Base-by-base conservation (phyloP, 2,888 invertebrate species). In the Pogonocherus hispidulus region DNA sequence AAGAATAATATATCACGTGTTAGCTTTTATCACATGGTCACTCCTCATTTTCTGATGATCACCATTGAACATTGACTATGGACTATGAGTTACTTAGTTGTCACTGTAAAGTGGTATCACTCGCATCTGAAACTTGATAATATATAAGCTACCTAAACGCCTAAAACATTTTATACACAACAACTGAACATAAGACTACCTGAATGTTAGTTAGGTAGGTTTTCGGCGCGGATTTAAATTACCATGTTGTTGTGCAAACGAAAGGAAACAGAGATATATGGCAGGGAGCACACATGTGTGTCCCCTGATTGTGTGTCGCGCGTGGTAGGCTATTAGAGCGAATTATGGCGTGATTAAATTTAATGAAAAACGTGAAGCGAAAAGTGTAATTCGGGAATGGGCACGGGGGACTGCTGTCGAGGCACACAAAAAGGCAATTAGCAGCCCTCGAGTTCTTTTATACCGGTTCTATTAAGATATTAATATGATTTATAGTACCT, bases 201-300 rank as follows among this genome's bases (percentile, higher is more conserved):
- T n/a, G n/a, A n/a, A n/a, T n/a, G n/a, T n/a, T n/a, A n/a, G n/a
- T n/a, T n/a, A n/a, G n/a, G n/a, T n/a, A n/a, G n/a, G 47, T 59
- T 59, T 59, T 59, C 47, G 32, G 47, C 20, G 47, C 19, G 59
- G 59, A 59, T 59, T 59, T 59, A 59, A 59, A 59, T 59, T 59
- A 59, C 47, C 47, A 27, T 47, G 59, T 32, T 59, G 59, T 59
- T 47, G 52, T 35, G 32, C 49, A 49, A 11, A 23, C 9, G 32
- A 32, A 49, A 19, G 59, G 32, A 23, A 35, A 59, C 20, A 32
- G 32, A 9, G 11, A 32, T 11, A 11, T 32, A 32, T 11, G 32
- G 32, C 32, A 11, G 14, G 18, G 32, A 32, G 19, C 47, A 47
- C 59, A 59, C 47, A 44, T 46, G 59, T 47, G 59, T 59, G 47